phyloP scores from a whole-genome alignment of 2,888 invertebrate genomes.

The Acrobasis suavella region DNA sequence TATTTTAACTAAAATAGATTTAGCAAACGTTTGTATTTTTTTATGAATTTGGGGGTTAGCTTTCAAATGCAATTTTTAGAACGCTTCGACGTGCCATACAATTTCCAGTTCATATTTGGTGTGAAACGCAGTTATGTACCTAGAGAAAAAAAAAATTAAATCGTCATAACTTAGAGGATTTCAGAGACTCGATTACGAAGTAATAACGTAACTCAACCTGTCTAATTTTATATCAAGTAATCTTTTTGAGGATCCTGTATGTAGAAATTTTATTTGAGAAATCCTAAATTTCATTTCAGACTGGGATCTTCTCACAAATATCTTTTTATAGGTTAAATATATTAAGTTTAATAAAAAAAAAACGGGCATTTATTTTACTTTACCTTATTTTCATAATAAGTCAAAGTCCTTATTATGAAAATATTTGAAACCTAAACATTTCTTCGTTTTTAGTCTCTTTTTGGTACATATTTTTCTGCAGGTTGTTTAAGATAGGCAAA shows the following conservation, averaged over 20 bases:
- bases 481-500: background rate
- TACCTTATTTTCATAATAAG: too few species aligned
- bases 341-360: background rate
- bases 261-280: slow-evolving; percentile 16
- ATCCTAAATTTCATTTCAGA: slow-evolving; percentile 4
- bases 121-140: too few species aligned
- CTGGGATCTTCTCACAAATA: background rate
- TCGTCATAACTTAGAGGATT: slow-evolving; percentile 33
- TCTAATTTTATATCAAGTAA: background rate
- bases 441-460: background rate
- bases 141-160: background rate
- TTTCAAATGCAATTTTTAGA: too few species aligned
- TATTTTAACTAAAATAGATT: too few species aligned
- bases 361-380: too few species aligned
- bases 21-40: too few species aligned
- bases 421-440: background rate
- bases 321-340: background rate
- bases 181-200: slow-evolving; percentile 8
- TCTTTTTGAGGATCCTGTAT: slow-evolving; percentile 7
- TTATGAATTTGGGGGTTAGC: too few species aligned
- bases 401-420: too few species aligned
- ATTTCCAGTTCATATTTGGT: too few species aligned
- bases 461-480: background rate
- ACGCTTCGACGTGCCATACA: too few species aligned
- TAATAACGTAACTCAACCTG: slow-evolving; percentile 8